Evolutionary conservation across 2,113 vertebrate genomes (phyloP).

Genomic region (Sebastes fasciatus): DNA sequence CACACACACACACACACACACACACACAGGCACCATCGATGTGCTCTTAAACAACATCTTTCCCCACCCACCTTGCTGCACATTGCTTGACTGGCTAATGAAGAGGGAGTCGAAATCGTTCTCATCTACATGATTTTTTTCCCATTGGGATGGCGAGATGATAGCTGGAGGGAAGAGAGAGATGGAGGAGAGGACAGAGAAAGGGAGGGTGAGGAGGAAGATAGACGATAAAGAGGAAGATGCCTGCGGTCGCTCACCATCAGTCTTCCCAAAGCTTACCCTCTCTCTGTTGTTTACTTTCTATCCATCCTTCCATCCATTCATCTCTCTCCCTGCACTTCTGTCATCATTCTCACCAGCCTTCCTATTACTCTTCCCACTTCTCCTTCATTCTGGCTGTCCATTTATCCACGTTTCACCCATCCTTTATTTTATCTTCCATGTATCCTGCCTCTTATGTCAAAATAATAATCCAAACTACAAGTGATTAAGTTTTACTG

Average conservation of each 20-base stretch:
- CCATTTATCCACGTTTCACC: not conserved
- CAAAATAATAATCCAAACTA: constrained; percentile 21
- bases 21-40: not conserved
- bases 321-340: constrained; percentile 3
- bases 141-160: not conserved
- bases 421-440: not conserved
- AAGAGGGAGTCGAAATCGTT: constrained; percentile 27
- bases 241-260: not conserved
- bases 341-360: constrained; percentile 18
- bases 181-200: constrained; percentile 11
- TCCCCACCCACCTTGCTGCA: constrained; percentile 36
- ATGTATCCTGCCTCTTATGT: not conserved
- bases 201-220: not conserved
- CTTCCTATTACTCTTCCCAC: constrained; percentile 6
- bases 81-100: constrained; percentile 51
- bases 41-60: constrained; percentile 27
- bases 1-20: too few relatives aligned
- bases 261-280: constrained; percentile 12
- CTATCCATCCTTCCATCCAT: constrained; percentile 1
- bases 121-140: not conserved
- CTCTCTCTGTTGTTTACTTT: constrained; percentile 25
- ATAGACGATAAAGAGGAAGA: not conserved
- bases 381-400: constrained; percentile 1
- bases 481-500: constrained; percentile 37
- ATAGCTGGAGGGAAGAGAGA: constrained; percentile 8